phyloP scores from a whole-genome alignment of 1,140 invertebrate genomes.

The Drosophila kurseongensis region DNA sequence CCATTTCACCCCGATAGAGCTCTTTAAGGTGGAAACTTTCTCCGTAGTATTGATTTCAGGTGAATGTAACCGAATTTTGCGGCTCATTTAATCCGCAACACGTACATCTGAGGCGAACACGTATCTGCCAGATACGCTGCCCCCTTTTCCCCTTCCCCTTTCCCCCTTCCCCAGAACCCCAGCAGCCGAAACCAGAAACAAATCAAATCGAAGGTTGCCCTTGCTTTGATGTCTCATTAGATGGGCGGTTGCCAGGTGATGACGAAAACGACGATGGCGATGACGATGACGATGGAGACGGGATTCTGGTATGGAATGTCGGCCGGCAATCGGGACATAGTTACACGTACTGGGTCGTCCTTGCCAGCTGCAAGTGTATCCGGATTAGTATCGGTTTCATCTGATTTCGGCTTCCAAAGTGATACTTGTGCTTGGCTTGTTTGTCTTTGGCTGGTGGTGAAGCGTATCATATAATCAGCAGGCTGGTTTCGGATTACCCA shows the following conservation, averaged over 20 bases:
- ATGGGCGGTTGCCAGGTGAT: constrained; percentile 74
- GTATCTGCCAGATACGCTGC: constrained; percentile 36
- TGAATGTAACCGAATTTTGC: constrained; percentile 51
- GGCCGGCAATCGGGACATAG: constrained; percentile 29
- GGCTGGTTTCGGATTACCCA: constrained; percentile 45
- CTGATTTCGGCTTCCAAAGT: constrained; percentile 39
- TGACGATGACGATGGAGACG: constrained; percentile 1
- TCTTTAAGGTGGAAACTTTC: constrained; percentile 43
- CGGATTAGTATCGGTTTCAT: constrained; percentile 40
- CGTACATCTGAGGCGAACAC: constrained; percentile 40
- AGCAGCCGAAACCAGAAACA: constrained; percentile 59
- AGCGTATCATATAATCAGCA: constrained; percentile 21
- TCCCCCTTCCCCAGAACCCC: constrained; percentile 16
- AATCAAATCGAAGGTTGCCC: constrained; percentile 59
- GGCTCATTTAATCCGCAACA: constrained; percentile 66
- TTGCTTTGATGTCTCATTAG: constrained; percentile 79
- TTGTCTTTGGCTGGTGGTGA: constrained; percentile 22
- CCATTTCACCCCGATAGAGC: constrained; percentile 7
- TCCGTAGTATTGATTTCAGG: constrained; percentile 57
- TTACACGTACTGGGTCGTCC: constrained; percentile 27
- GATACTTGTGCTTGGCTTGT: constrained; percentile 54
- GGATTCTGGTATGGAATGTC: constrained; percentile 14
- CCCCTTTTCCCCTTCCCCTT: constrained; percentile 30
- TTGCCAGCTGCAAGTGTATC: constrained; percentile 26
- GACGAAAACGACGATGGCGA: constrained; percentile 18